Evolutionary conservation across 1,140 invertebrate genomes (phyloP).

Genomic region (Drosophila arizonae): DNA sequence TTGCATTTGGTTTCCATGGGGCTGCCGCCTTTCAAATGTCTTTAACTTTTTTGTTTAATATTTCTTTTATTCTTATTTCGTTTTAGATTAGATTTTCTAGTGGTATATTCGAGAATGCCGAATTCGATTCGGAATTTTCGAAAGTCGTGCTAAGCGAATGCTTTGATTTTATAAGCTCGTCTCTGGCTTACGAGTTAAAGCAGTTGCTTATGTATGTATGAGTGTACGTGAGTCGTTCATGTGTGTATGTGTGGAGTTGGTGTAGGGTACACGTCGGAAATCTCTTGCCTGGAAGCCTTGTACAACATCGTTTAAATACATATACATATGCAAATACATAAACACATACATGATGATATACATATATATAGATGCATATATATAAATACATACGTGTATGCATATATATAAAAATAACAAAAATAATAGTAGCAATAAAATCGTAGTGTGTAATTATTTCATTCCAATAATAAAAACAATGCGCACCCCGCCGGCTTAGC

Average conservation of each 20-base stretch:
- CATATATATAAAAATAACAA: slow-evolving; percentile 78
- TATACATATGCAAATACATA: slow-evolving; percentile 67
- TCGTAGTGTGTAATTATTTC: slow-evolving; percentile 74
- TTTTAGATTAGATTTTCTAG: slow-evolving; percentile 42
- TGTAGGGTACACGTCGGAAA: slow-evolving; percentile 50
- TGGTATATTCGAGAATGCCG: slow-evolving; percentile 46
- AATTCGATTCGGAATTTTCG: slow-evolving; percentile 64
- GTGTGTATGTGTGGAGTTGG: slow-evolving; percentile 13
- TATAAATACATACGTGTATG: slow-evolving; percentile 57
- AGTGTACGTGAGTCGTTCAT: slow-evolving; percentile 14
- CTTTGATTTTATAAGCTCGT: slow-evolving; percentile 64
- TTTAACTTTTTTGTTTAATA: slow-evolving; percentile 18
- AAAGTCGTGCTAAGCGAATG: slow-evolving; percentile 63
- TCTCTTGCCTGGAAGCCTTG: slow-evolving; percentile 74
- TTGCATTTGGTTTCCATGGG: too few relatives aligned
- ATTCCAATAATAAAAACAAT: slow-evolving; percentile 75
- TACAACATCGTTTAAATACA: slow-evolving; percentile 72
- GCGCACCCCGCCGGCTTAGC: slow-evolving; percentile 57
- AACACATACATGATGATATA: slow-evolving; percentile 49
- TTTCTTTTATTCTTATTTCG: slow-evolving; percentile 17
- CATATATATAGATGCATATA: slow-evolving; percentile 56
- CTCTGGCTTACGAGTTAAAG: slow-evolving; percentile 32
- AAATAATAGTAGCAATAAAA: slow-evolving; percentile 76
- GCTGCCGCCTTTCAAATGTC: slow-evolving; percentile 24
- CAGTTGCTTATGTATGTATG: slow-evolving; percentile 36